Conservation (phyloP, 92 coral and sea anemone species). For the Epizoanthus stellaris region DNA sequence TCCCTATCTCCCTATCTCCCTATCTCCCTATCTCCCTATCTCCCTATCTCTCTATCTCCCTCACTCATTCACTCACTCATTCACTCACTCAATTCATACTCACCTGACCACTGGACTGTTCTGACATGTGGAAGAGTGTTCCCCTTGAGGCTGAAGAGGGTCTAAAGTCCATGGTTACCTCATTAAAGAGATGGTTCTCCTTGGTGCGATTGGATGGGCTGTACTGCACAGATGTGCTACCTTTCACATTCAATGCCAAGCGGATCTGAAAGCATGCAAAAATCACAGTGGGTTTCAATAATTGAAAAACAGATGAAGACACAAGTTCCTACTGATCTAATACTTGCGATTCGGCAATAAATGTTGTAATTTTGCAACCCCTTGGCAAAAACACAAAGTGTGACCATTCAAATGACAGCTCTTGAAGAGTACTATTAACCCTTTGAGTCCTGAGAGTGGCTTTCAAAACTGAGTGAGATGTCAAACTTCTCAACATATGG, state of each 20-base stretch:
- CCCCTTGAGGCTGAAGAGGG: constrained; percentile 75
- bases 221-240: constrained; percentile 86
- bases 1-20: too few relatives aligned
- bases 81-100: not conserved
- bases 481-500: too few relatives aligned
- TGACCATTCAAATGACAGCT: too few relatives aligned
- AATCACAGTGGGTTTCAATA: not conserved
- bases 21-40: too few relatives aligned
- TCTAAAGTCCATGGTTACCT: constrained; percentile 84
- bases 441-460: too few relatives aligned
- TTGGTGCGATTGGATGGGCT: constrained; percentile 73
- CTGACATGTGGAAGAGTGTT: constrained; percentile 80
- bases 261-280: constrained; percentile 72
- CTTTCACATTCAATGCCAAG: constrained; percentile 83
- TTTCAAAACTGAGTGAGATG: too few relatives aligned
- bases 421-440: too few relatives aligned
- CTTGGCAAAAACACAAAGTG: too few relatives aligned
- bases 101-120: constrained; percentile 57
- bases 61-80: not conserved
- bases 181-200: constrained; percentile 70
- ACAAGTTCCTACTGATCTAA: too few relatives aligned
- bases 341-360: too few relatives aligned
- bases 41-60: too few relatives aligned
- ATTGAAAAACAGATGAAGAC: not conserved
- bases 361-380: too few relatives aligned